Conservation (phyloP, 2,113 vertebrate species). For the Suricata suricatta region DNA sequence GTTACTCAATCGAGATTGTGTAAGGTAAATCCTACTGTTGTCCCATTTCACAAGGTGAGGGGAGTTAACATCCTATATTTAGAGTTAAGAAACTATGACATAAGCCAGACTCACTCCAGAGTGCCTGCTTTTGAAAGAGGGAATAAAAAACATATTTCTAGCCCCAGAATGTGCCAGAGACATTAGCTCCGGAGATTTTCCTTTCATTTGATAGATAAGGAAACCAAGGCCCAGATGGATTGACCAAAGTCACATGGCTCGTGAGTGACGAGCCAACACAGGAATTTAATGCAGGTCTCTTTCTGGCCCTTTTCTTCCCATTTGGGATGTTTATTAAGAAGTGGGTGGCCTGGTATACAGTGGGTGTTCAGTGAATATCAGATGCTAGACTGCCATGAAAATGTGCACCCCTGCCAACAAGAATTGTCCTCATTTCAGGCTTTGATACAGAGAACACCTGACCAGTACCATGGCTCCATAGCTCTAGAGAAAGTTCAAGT, state of each 20-base stretch:
- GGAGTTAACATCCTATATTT: neutral
- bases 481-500: neutral
- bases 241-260: neutral
- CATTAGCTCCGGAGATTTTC: slow-evolving; percentile 14
- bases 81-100: neutral
- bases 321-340: neutral
- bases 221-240: neutral
- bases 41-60: neutral
- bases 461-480: neutral
- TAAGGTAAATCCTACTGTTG: neutral
- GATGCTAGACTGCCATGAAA: neutral
- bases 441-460: neutral
- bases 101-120: neutral
- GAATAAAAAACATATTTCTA: slow-evolving; percentile 1
- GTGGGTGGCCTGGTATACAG: neutral
- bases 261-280: neutral
- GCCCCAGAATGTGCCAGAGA: neutral
- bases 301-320: neutral
- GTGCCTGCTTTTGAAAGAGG: neutral
- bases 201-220: neutral
- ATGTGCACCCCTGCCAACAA: neutral
- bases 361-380: neutral
- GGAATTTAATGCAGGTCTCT: neutral
- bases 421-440: neutral
- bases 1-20: neutral